phyloP scores from a whole-genome alignment of 1,140 invertebrate species.

The Solen grandis region DNA sequence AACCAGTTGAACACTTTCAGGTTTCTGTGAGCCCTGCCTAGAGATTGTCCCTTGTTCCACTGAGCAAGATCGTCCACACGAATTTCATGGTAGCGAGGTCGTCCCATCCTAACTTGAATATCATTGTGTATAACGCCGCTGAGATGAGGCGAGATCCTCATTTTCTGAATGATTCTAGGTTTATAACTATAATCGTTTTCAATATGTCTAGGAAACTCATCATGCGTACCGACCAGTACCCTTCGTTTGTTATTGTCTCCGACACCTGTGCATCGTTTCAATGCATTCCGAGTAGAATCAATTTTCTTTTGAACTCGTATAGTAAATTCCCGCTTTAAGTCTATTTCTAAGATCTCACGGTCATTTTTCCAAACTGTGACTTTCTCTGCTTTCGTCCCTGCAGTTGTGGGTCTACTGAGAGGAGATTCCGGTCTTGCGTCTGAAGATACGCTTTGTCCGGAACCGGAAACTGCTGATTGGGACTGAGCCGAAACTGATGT shows the following conservation, averaged over 20 bases:
- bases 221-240: conserved; percentile 46
- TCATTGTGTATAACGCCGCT: conserved; percentile 71
- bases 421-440: conserved; percentile 36
- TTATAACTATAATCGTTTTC: conserved; percentile 62
- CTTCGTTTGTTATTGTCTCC: conserved; percentile 65
- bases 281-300: conserved; percentile 60
- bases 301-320: conserved; percentile 66
- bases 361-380: conserved; percentile 70
- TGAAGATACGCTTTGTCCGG: not conserved
- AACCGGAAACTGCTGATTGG: not conserved
- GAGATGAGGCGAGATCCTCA: conserved; percentile 73
- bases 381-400: conserved; percentile 36
- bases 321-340: conserved; percentile 69
- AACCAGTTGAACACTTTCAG: conserved; percentile 76
- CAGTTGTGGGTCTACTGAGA: conserved; percentile 10
- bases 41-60: conserved; percentile 67
- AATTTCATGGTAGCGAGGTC: conserved; percentile 74
- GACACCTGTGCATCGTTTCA: conserved; percentile 66
- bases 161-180: conserved; percentile 67
- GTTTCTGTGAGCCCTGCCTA: conserved; percentile 69
- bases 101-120: conserved; percentile 73
- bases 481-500: not conserved
- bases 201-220: conserved; percentile 64
- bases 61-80: conserved; percentile 60
- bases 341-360: conserved; percentile 67